phyloP scores from a whole-genome alignment of 1,140 invertebrate genomes.

The Atta texana region DNA sequence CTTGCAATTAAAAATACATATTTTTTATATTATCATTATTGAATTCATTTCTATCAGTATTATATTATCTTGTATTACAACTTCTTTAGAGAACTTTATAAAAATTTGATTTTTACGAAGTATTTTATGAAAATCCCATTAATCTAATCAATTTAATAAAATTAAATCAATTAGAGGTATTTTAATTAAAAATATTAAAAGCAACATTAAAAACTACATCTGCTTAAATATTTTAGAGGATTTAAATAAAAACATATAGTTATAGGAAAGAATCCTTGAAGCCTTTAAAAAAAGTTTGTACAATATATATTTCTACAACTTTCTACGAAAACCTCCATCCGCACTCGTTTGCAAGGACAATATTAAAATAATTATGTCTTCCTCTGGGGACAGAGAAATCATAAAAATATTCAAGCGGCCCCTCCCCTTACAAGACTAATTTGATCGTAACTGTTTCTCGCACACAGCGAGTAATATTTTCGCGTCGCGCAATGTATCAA shows the following conservation, averaged over 20 bases:
- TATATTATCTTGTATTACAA: background rate
- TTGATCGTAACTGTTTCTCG: background rate
- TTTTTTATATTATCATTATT: background rate
- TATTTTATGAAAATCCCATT: background rate
- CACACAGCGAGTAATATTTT: conserved; percentile 60
- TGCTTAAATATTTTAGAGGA: background rate
- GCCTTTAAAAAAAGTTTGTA: background rate
- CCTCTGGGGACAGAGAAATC: background rate
- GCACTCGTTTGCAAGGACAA: background rate
- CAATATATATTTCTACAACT: background rate
- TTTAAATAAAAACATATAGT: background rate
- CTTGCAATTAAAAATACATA: background rate
- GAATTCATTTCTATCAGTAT: background rate
- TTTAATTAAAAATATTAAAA: background rate
- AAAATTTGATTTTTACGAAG: background rate
- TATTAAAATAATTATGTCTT: conserved; percentile 31
- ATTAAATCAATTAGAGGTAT: background rate
- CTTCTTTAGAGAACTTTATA: background rate
- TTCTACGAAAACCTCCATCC: background rate
- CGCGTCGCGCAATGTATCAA: conserved; percentile 61
- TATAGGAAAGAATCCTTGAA: background rate
- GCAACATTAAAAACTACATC: background rate
- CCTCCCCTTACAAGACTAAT: background rate
- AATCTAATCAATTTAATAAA: background rate
- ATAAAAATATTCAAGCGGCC: background rate